These are phyloP conservation scores for Botia almorhae DNA, from an alignment of 2,797 vertebrate genomes.

Conservation along the genomic window DNA sequence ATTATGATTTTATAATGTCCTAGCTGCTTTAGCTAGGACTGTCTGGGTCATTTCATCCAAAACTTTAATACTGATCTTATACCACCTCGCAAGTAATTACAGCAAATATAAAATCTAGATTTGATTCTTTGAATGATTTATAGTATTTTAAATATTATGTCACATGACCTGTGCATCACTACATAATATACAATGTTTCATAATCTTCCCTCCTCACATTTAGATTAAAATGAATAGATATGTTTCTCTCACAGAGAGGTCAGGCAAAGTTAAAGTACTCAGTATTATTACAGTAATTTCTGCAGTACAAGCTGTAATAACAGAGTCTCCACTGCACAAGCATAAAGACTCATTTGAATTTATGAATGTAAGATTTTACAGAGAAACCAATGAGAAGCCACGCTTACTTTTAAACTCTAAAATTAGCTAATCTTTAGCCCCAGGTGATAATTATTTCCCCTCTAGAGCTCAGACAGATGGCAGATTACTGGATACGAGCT, in stretches of 20 bases:
- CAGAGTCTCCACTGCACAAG: not conserved
- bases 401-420: slow-evolving; percentile 42
- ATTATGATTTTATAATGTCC: too few species aligned
- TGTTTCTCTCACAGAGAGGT: not conserved
- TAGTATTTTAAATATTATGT: too few species aligned
- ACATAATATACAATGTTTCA: not conserved
- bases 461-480: not conserved
- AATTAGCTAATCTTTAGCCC: slow-evolving; percentile 32
- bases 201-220: not conserved
- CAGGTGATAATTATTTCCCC: slow-evolving; percentile 24
- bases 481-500: slow-evolving; percentile 1
- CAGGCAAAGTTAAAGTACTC: slow-evolving; percentile 4
- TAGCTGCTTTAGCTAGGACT: too few species aligned
- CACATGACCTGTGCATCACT: not conserved
- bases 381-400: slow-evolving; percentile 7
- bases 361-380: slow-evolving; percentile 26
- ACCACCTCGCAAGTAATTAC: not conserved
- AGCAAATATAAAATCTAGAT: too few species aligned
- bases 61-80: too few species aligned
- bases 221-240: not conserved
- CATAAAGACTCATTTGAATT: slow-evolving; percentile 23
- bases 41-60: too few species aligned
- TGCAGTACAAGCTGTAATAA: slow-evolving; percentile 18
- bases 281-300: slow-evolving; percentile 2
- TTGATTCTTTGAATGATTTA: too few species aligned